These are phyloP conservation scores for Oxytorus armatus DNA, from an alignment of 2,888 invertebrate genomes.

Conservation along the genomic window DNA sequence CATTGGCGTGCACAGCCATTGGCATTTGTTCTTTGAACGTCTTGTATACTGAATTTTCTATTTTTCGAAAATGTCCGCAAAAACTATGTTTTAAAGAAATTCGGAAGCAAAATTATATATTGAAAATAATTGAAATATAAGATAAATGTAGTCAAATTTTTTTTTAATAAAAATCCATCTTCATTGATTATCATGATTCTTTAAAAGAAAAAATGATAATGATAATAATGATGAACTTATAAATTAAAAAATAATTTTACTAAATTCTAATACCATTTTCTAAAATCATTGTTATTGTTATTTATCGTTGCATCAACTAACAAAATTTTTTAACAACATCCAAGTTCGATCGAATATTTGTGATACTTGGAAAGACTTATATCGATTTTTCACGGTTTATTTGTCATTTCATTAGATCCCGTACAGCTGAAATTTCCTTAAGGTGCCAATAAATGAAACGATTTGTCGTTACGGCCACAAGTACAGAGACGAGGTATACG, in stretches of 20 bases:
- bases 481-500: slow-evolving; percentile 23
- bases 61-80: not conserved
- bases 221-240: too few relatives aligned
- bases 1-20: slow-evolving; percentile 20
- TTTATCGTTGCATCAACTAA: too few relatives aligned
- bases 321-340: too few relatives aligned
- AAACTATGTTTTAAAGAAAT: not conserved
- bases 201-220: too few relatives aligned
- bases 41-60: not conserved
- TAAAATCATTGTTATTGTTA: too few relatives aligned
- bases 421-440: slow-evolving; percentile 20
- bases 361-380: too few relatives aligned
- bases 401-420: not conserved
- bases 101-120: not conserved
- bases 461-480: slow-evolving; percentile 1
- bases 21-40: not conserved
- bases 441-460: slow-evolving; percentile 43
- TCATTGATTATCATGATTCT: not conserved
- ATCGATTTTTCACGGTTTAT: too few relatives aligned
- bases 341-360: too few relatives aligned
- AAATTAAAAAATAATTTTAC: too few relatives aligned
- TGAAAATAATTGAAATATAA: not conserved
- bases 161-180: too few relatives aligned
- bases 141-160: not conserved
- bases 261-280: too few relatives aligned